Base-by-base conservation (phyloP, 1,140 invertebrate genomes). In the Lucilia sericata region DNA sequence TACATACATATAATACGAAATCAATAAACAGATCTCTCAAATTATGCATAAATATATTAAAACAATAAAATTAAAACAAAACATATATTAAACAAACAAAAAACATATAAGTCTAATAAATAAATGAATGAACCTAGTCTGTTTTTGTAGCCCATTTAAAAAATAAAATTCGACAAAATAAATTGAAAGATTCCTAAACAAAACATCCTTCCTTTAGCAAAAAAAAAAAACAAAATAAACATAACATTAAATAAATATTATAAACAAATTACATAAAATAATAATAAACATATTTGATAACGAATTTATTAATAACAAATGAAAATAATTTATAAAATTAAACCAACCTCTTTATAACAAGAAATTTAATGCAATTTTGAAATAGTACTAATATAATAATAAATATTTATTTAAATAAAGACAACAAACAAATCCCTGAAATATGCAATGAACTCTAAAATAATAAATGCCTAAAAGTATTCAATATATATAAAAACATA, bases 401-500 rank as follows among this genome's bases (percentile, higher is more conserved):
- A 2, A 49, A 49, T 2, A 49, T 49, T 12, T 12, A 21, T 25
- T 21, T 21, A 70, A 70, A 10, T 21, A 70, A 70, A 19, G n/a
- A 70, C 10, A 70, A 21, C n/a, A 21, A 70, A 70, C 21, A 19
- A 70, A 70, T 12, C 65, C 65, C 19, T 70, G 65, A 70, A 70
- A 25, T 25, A 70, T 70, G 65, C 65, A 70, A 70, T 70, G 65
- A 70, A 70, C n/a, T 70, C 65, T 70, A 25, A 70, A 70, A 70
- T 21, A 19, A 21, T 70, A 70, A 70, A 70, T 70, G 65, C 65
- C 65, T 70, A 70, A 21, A 21, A 70, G 65, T 70, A 70, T 70
- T 70, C 19, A 70, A 10, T 70, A 70, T 19, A 70, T 55, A 7
- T 13, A 55, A 60, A 60, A 60, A 17, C n/a, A 14, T 14, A 60